phyloP scores from a whole-genome alignment of 2,797 vertebrate species.

The Acestrorhynchus altus region DNA sequence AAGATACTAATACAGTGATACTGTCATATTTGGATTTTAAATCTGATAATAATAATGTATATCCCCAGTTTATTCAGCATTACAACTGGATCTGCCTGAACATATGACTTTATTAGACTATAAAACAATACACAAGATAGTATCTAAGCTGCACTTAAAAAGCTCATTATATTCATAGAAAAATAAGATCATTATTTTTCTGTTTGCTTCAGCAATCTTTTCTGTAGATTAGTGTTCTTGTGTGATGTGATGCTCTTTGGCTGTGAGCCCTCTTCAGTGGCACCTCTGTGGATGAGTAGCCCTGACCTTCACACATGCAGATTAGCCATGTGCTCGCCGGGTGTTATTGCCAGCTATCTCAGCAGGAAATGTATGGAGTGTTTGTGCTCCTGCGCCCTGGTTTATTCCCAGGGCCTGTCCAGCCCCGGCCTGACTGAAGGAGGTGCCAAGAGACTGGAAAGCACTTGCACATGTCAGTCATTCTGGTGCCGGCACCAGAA shows the following conservation, averaged over 20 bases:
- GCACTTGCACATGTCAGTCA: slow-evolving; percentile 7
- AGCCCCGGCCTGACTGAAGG: slow-evolving; percentile 44
- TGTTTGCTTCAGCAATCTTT: slow-evolving; percentile 10
- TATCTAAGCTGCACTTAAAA: too few species aligned
- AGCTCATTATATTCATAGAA: not conserved
- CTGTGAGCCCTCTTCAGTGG: slow-evolving; percentile 71
- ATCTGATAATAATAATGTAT: too few species aligned
- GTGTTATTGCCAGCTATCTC: slow-evolving; percentile 43
- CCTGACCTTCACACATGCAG: slow-evolving; percentile 92
- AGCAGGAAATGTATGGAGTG: slow-evolving; percentile 47
- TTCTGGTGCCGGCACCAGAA: not conserved
- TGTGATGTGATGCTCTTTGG: slow-evolving; percentile 63
- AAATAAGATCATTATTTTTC: not conserved
- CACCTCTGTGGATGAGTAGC: slow-evolving; percentile 76
- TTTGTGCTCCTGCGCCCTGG: slow-evolving; percentile 39
- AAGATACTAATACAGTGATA: not conserved
- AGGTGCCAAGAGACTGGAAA: slow-evolving; percentile 48
- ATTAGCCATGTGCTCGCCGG: slow-evolving; percentile 86
- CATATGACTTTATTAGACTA: too few species aligned
- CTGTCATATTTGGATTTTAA: too few species aligned
- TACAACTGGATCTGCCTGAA: too few species aligned
- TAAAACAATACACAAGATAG: too few species aligned
- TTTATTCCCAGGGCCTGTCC: slow-evolving; percentile 49
- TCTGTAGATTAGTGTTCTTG: slow-evolving; percentile 32
- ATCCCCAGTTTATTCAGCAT: too few species aligned